A percentile compares a stretch with the other conserved stretches of the same genome.
Evolutionary conservation across 2,888 invertebrate species (phyloP).

Genomic region (Polyommatus icarus): DNA sequence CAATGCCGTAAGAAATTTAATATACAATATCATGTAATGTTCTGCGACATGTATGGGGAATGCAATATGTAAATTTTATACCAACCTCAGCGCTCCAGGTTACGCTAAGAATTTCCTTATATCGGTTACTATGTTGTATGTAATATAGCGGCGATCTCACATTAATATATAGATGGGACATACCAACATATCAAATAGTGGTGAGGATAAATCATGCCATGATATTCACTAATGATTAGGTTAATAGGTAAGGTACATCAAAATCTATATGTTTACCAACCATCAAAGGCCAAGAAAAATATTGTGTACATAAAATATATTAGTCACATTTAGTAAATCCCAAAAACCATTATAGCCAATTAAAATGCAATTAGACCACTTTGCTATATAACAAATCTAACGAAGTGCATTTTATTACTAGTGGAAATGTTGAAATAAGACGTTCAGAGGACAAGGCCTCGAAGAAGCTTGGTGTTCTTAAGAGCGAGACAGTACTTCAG

Average conservation of each 20-base stretch:
- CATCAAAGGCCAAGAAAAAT: neutral
- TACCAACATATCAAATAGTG: neutral
- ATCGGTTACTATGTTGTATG: constrained; percentile 14
- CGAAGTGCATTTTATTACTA: neutral
- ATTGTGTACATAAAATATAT: neutral
- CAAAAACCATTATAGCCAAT: constrained; percentile 40
- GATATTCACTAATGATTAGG: neutral
- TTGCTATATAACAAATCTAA: neutral
- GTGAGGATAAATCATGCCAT: neutral
- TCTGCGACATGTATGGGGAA: constrained; percentile 46
- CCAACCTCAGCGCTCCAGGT: constrained; percentile 49
- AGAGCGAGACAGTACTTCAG: too few species aligned
- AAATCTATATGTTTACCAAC: neutral
- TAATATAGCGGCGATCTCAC: neutral
- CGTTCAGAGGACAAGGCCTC: neutral
- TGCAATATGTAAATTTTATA: constrained; percentile 68
- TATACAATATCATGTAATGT: constrained; percentile 27
- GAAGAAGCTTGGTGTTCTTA: too few species aligned
- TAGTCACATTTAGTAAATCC: neutral
- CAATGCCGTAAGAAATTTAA: constrained; percentile 26
- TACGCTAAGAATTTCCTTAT: constrained; percentile 50
- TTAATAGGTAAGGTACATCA: too few species aligned
- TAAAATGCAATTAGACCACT: constrained; percentile 45
- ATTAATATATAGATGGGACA: neutral
- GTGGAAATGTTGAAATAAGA: neutral